Evolutionary conservation across 2,888 invertebrate species (phyloP), one percentile per base, ranked within the genome.

Genomic region (Pycnomerus fuliginosus): DNA sequence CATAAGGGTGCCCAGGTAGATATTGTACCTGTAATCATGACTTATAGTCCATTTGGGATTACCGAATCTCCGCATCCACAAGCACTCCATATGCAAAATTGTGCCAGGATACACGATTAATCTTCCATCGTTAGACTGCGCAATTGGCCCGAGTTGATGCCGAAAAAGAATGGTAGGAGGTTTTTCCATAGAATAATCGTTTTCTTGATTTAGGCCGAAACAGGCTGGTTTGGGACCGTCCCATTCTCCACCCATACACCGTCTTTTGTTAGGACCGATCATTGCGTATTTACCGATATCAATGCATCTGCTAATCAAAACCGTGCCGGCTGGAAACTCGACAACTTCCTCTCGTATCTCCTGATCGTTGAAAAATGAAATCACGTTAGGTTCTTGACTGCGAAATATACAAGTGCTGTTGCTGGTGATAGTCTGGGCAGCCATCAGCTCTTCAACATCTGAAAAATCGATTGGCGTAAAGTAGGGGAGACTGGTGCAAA

Each of bases 201-300:
- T 87, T 64, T 88, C 85, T 65, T 91, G 91, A 62, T 89, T 90
- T 0, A 91, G 76, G 1, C 90, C 90, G 55, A 82, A 82, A 65
- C 91, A 91, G 1, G 81, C 76, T 0, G 90, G 89, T 60, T 84
- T 85, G 3, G 78, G 76, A 1, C 89, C 89, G 34, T 87, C 85
- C 90, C 90, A 91, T 27, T 84, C 80, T 0, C 90, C 90, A 25
- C 85, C 84, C 35, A 86, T 76, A 64, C 91, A 91, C 40, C 80
- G 78, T 8, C 89, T 74, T 1, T 77, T 78, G 50, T 80, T 83
- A 1, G 85, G 84, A 1, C 91, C 72, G n/a, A 80, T 79, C 79
- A 90, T 80, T 0, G 83, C 81, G 65, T 84, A 91, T 70, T 91
- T 91, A n/a, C 91, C 91, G 34, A 91, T 90, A 63, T 91, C 90